A percentile compares a stretch with the other conserved stretches of the same genome.
Evolutionary conservation across 2,888 invertebrate species (phyloP).

Genomic region (Drosophila ezoana): DNA sequence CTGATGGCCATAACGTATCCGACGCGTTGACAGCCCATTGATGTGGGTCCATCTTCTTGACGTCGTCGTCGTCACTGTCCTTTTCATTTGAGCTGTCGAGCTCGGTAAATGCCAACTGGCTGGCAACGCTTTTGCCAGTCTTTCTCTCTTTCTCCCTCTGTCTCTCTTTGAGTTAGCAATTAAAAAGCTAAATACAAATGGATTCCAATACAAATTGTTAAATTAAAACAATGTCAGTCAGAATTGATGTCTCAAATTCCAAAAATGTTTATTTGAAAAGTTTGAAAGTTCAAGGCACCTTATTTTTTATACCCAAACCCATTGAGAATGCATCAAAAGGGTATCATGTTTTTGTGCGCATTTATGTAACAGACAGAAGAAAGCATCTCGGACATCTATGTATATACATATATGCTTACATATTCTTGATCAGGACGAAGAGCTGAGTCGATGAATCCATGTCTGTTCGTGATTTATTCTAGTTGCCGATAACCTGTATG

Average conservation of each 20-base stretch:
- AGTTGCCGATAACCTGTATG: too few relatives aligned
- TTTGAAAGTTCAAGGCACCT: not conserved
- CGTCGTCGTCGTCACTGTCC: constrained; percentile 5
- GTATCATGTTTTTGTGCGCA: too few relatives aligned
- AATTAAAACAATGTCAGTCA: constrained; percentile 22
- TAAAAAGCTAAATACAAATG: constrained; percentile 29
- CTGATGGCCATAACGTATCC: constrained; percentile 32
- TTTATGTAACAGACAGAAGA: too few relatives aligned
- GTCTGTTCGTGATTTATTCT: too few relatives aligned
- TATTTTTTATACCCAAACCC: not conserved
- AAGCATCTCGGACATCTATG: too few relatives aligned
- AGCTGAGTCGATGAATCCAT: too few relatives aligned
- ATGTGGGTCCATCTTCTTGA: constrained; percentile 33
- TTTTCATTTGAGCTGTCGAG: constrained; percentile 18
- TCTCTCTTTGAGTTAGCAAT: constrained; percentile 8
- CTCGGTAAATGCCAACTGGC: not conserved
- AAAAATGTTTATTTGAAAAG: constrained; percentile 8
- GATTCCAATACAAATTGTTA: constrained; percentile 10
- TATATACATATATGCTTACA: too few relatives aligned
- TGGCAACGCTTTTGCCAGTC: not conserved
- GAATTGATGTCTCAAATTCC: constrained; percentile 7
- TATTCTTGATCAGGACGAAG: too few relatives aligned
- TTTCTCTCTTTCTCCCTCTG: not conserved
- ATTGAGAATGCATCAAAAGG: too few relatives aligned
- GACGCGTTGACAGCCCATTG: constrained; percentile 46